These are phyloP conservation scores for Drosophila grimshawi DNA, from an alignment of 1,140 invertebrate species.

Conservation along the genomic window DNA sequence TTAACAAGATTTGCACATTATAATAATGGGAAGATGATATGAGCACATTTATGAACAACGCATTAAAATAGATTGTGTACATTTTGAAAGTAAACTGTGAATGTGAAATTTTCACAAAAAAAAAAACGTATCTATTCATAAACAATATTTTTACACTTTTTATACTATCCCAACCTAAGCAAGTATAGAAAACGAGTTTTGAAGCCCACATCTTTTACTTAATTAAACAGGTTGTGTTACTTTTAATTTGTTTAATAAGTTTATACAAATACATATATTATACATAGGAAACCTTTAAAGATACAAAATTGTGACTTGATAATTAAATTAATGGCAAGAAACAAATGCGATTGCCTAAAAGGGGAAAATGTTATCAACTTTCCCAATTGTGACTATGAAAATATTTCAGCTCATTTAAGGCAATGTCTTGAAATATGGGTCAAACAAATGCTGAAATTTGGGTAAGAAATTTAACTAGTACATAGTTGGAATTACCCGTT, in stretches of 20 bases:
- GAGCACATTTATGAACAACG: slow-evolving; percentile 1
- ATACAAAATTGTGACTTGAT: too few relatives aligned
- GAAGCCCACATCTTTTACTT: too few relatives aligned
- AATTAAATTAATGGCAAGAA: too few relatives aligned
- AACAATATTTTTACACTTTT: too few relatives aligned
- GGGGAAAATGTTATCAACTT: background rate
- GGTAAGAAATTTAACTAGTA: slow-evolving; percentile 12
- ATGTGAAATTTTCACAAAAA: too few relatives aligned
- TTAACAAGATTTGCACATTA: slow-evolving; percentile 20
- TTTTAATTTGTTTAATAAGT: too few relatives aligned
- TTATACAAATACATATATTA: too few relatives aligned
- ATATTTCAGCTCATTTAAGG: background rate
- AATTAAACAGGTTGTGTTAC: too few relatives aligned
- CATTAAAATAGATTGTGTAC: background rate
- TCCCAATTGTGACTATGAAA: background rate
- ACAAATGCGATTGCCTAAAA: background rate
- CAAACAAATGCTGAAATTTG: background rate
- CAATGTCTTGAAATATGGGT: background rate
- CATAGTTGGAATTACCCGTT: background rate
- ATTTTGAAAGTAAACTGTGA: slow-evolving; percentile 15
- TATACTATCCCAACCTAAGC: too few relatives aligned
- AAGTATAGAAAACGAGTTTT: too few relatives aligned
- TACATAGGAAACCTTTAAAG: too few relatives aligned
- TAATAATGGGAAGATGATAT: slow-evolving; percentile 3
- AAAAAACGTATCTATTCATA: too few relatives aligned